Conservation (phyloP, 1,140 invertebrate genomes). For the Leptinotarsa lineolata region DNA sequence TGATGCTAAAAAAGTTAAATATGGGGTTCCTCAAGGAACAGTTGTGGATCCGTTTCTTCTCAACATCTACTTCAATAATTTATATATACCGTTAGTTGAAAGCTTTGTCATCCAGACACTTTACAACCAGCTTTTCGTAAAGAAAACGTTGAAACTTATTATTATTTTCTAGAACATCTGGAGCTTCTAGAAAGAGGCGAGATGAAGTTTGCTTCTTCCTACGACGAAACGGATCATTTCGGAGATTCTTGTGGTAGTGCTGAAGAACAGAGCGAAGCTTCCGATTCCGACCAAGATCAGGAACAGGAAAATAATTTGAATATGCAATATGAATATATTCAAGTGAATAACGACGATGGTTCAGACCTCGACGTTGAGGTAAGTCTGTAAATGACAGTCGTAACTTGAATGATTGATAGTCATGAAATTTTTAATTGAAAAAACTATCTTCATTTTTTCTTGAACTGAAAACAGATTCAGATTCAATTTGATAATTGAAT, state of each 20-base stretch:
- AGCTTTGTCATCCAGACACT: too few species aligned
- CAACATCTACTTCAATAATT: too few species aligned
- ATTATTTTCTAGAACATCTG: constrained; percentile 67
- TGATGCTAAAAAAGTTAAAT: too few species aligned
- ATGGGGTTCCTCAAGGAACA: too few species aligned
- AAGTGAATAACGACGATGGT: constrained; percentile 55
- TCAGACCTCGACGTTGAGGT: constrained; percentile 57
- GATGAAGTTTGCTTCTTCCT: constrained; percentile 70
- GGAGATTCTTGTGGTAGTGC: constrained; percentile 59
- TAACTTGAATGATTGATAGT: not conserved
- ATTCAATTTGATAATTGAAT: too few species aligned
- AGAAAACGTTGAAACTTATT: constrained; percentile 15
- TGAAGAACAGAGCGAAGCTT: constrained; percentile 55
- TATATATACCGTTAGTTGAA: too few species aligned
- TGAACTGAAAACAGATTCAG: too few species aligned
- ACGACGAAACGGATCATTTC: constrained; percentile 53
- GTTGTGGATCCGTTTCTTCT: too few species aligned
- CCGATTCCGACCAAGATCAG: constrained; percentile 55
- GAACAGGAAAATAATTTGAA: constrained; percentile 61
- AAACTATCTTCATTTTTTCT: too few species aligned
- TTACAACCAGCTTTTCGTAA: too few species aligned
- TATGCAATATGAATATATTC: constrained; percentile 54
- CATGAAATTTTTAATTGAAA: not conserved
- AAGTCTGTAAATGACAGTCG: constrained; percentile 26
- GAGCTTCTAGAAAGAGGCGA: constrained; percentile 82